Evolutionary conservation across 2,113 vertebrate species (phyloP).

Genomic region (Odocoileus hemionus): DNA sequence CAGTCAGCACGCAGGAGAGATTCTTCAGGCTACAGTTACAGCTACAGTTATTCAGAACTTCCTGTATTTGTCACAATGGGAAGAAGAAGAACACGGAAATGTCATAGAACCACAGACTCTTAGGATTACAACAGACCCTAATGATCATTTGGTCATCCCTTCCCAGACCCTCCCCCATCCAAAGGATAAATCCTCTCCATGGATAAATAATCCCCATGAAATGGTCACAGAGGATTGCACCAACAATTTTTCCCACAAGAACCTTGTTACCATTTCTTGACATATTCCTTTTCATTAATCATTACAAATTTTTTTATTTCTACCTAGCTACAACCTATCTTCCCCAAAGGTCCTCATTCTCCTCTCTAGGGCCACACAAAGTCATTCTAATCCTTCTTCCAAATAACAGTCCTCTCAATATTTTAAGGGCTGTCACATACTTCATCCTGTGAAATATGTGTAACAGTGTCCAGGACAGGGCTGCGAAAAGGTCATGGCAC

Average conservation of each 20-base stretch:
- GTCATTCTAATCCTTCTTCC: constrained; percentile 45
- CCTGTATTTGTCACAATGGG: constrained; percentile 20
- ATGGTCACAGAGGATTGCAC: not conserved
- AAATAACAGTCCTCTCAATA: constrained; percentile 56
- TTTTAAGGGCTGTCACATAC: constrained; percentile 56
- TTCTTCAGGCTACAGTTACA: constrained; percentile 18
- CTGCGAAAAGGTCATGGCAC: not conserved
- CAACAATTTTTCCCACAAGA: not conserved
- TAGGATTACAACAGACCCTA: not conserved
- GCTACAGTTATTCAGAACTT: constrained; percentile 44
- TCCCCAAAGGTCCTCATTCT: not conserved
- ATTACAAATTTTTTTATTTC: constrained; percentile 14
- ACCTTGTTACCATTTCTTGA: not conserved
- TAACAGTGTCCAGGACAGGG: not conserved
- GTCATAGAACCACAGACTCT: not conserved
- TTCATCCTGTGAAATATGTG: constrained; percentile 29
- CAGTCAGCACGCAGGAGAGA: constrained; percentile 30
- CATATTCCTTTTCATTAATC: not conserved
- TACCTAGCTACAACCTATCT: not conserved
- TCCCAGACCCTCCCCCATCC: not conserved
- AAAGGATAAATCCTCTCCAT: not conserved
- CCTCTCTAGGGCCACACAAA: not conserved
- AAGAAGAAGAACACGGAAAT: not conserved
- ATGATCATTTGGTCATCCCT: not conserved
- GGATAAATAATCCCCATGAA: not conserved